Conservation (phyloP, 2,113 vertebrate species). For the Rhodinocichla rosea region DNA sequence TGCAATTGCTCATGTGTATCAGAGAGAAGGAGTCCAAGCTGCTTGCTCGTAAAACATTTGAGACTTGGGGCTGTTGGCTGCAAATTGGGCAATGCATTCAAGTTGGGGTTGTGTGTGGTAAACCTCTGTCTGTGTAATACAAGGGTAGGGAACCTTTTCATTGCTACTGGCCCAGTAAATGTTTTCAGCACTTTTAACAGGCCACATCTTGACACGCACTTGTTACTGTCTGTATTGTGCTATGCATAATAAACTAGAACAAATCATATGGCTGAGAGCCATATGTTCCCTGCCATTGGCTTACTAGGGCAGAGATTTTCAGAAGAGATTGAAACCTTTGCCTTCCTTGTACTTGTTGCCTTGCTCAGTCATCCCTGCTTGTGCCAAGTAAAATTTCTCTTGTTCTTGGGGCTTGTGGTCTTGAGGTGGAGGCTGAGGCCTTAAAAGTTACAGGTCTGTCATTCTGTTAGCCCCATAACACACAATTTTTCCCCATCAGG, state of each 20-base stretch:
- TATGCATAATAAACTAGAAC: constrained; percentile 33
- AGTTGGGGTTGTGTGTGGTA: neutral
- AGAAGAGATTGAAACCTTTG: neutral
- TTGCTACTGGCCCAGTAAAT: constrained; percentile 38
- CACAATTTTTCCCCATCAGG: neutral
- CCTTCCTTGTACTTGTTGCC: neutral
- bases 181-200: constrained; percentile 42
- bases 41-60: neutral
- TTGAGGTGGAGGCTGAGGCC: neutral
- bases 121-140: constrained; percentile 6
- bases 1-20: neutral
- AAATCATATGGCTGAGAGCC: constrained; percentile 21
- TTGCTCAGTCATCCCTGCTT: neutral
- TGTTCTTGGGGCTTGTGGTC: neutral
- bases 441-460: neutral
- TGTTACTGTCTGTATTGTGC: constrained; percentile 20
- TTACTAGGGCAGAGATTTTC: neutral
- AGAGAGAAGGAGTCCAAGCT: neutral
- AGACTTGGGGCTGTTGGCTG: constrained; percentile 10
- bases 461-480: neutral
- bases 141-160: constrained; percentile 23
- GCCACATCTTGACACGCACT: constrained; percentile 1
- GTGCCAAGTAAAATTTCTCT: neutral
- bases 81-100: neutral
- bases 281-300: neutral